These are phyloP conservation scores for Carapus acus DNA, from an alignment of 2,797 vertebrate species.

Conservation along the genomic window DNA sequence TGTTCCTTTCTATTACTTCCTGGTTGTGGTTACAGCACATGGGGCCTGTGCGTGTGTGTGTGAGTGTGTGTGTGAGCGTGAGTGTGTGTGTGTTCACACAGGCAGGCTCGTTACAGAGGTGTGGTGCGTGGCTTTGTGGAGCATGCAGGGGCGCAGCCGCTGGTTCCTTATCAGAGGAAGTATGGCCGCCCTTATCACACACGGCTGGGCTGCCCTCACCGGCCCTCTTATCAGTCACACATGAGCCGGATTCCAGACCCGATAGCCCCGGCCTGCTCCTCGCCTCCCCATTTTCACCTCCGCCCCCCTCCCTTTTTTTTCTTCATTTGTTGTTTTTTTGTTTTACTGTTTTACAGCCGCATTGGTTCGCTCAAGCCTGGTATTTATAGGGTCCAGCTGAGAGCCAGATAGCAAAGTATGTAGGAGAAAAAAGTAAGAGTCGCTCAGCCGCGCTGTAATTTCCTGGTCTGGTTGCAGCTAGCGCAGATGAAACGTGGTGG, in stretches of 20 bases:
- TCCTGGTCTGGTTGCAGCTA: neutral
- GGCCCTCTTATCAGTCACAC: slow-evolving; percentile 59
- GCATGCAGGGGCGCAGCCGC: slow-evolving; percentile 47
- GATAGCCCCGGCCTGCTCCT: slow-evolving; percentile 29
- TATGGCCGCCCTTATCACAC: slow-evolving; percentile 57
- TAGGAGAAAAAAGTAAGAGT: neutral
- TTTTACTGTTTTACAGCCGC: slow-evolving; percentile 41
- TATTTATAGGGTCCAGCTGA: slow-evolving; percentile 15
- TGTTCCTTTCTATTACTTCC: slow-evolving; percentile 31
- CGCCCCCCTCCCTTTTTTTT: too few relatives aligned
- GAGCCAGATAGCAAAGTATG: neutral
- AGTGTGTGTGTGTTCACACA: slow-evolving; percentile 10
- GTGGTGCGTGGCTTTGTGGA: slow-evolving; percentile 40
- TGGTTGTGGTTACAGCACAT: slow-evolving; percentile 24
- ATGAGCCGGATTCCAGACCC: slow-evolving; percentile 55
- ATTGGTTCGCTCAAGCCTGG: slow-evolving; percentile 12
- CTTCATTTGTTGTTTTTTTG: too few relatives aligned
- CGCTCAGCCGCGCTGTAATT: neutral
- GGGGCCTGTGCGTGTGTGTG: neutral
- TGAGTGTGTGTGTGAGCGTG: slow-evolving; percentile 7
- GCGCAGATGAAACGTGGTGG: slow-evolving; percentile 1
- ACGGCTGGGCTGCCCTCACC: slow-evolving; percentile 56
- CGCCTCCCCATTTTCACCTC: neutral
- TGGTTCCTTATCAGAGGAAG: slow-evolving; percentile 65
- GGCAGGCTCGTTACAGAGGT: slow-evolving; percentile 14